Base-by-base conservation (phyloP, 64 coral and sea anemone species). In the Pachyseris speciosa region DNA sequence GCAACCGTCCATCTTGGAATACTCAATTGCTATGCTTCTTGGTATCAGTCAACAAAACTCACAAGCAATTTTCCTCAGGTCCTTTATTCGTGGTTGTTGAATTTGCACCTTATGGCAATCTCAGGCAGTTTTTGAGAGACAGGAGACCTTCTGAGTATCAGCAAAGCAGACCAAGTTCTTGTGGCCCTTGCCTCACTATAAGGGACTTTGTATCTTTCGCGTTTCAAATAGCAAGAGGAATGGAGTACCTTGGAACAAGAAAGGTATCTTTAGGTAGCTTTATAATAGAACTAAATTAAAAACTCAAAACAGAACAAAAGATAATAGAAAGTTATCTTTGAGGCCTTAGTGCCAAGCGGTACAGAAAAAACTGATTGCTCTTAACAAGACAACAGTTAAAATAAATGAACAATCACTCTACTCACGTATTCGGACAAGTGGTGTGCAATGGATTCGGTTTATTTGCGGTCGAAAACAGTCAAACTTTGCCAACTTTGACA, bases 161-260 rank as follows among this genome's bases (percentile, higher is more conserved):
- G 28, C 67, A 80, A 41, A 87, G 50, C 11, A 87, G 72, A 51
- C 69, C 50, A 36, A 70, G 57, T 61, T 84, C 44, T 41, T 84
- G 78, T 36, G 70, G 34, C 9, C 87, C 83, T 28, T 92, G 89
- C 17, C 42, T 99, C 33, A 99, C 94, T 22, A 87, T 95, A 37
- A 92, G 93, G 80, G 97, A 99, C 84, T 93, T 99, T 44, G 74
- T 99, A 26, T 95, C 94, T 16, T 99, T 95, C 52, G 94, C 93
- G 26, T 95, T 95, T 51, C 97, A 99, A 87, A 90, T 99, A 61
- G 89, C 97, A 12, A 80, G 90, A 74, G 97, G 97, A 81, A 99
- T 99, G 97, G 94, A 95, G 34, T 99, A 95, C 67, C 61, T 99
- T 17, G 84, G 90, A 37, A 41, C 67, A 20, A 95, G 92, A 77